Evolutionary conservation across 2,888 invertebrate species (phyloP), one percentile per base, ranked within the genome.

Genomic region (Lissocephala sabroskyi): DNA sequence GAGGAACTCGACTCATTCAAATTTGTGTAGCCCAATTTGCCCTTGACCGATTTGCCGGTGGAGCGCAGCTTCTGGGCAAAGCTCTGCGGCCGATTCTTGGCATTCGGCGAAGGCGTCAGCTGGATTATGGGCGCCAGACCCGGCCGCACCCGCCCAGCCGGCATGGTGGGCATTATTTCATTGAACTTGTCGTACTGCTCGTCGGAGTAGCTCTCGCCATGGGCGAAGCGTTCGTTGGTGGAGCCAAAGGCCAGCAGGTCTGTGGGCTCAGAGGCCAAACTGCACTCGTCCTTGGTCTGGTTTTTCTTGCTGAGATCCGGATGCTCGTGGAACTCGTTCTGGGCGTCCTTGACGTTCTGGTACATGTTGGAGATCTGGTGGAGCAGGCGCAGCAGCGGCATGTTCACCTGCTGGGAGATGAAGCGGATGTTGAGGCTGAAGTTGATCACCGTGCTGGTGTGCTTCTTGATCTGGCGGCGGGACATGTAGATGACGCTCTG

Each of bases 361-460:
- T 97, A 96, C 96, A 98, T 97, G 79, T 96, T 97, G 76, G 94
- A 94, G 79, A 98, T 97, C 86, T 98, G 98, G 85, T 98, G 97
- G 50, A 97, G 87, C 43, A 98, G 87, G 42, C 98, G 87, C 37
- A 98, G 86, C 29, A 98, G 86, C 0, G 97, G 97, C 97, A 98
- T 97, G 84, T 98, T 98, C 1, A 98, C 91, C 87, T 97, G 94
- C 82, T 97, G 97, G 39, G 95, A 94, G 70, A 98, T 95, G 79
- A 93, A 94, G 45, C 95, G 88, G 64, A 96, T 91, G 80, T 94
- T 93, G 52, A 95, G 86, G 76, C 93, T 94, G 80, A 97, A 94
- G 84, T 97, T 96, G 49, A 97, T 89, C 77, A 95, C 92, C 0
- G 96, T 95, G 68, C 95, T 96, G 13, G 95, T 96, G 79, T 95